Base-by-base conservation (phyloP, 2,888 invertebrate genomes). In the Chesias legatella region DNA sequence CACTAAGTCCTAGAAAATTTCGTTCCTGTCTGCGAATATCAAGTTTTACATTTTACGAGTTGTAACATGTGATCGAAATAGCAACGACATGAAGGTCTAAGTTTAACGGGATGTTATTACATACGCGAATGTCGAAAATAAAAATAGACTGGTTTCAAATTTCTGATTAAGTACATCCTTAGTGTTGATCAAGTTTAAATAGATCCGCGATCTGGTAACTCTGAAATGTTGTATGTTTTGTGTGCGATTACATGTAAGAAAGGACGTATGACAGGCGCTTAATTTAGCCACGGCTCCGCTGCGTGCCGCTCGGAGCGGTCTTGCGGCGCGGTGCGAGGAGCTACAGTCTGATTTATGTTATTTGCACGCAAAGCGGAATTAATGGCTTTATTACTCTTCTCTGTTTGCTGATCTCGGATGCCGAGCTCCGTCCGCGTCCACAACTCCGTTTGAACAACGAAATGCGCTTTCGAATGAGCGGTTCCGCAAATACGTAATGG, bases 351-450 rank as follows among this genome's bases (percentile, higher is more conserved):
- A 88, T 88, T 86, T 86, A 86, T 85, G 84, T 81, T 84, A 80
- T 84, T 86, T 85, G 80, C 82, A 81, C 80, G 79, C 81, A 81
- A 82, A 84, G 80, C 80, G 79, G 80, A 86, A 86, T 86, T 86
- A 86, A 86, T 85, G 83, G 79, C 81, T 81, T 83, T 84, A 83
- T 82, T 83, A 85, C 79, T 79, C 80, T 80, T 78, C 79, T 73
- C 76, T 82, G 80, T 84, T 81, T 85, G 76, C 69, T 78, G 73
- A 80, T 81, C 79, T 76, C 73, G 63, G 61, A 68, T 64, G 65
- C 67, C 63, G 67, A 68, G 71, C 69, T 67, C 55, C 65, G 67
- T 64, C 60, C 63, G 60, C 63, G 64, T 67, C 70, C 70, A 63
- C 71, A 70, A 62, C 62, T 68, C 59, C 62, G 65, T 69, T 67